Evolutionary conservation across 2,113 vertebrate genomes (phyloP), one percentile per base, ranked within the genome.

Genomic region (Channa argus): DNA sequence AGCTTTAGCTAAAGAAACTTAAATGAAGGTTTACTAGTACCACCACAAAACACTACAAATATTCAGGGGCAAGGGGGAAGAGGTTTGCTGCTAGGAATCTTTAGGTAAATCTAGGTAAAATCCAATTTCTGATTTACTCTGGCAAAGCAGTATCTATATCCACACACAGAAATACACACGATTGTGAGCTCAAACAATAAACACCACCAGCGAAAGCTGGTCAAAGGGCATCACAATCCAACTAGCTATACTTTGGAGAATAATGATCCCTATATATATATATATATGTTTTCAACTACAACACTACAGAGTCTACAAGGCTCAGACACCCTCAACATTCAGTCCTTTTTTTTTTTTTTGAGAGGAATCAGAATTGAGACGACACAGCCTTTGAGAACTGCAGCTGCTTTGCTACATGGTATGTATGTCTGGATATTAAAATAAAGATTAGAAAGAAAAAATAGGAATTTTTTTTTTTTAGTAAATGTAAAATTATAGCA

Each of bases 341-440:
- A 78, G 24, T 24, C 24, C 24, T 24, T 79, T 63, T 78, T 54
- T 24, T 41, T 38, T 71, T 71, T 79, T 78, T 87, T 82, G 77
- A 91, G 87, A 88, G 88, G 80, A 83, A 82, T 86, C 59, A 62
- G 77, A 87, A 85, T 67, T 85, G 82, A 84, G 83, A 91, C 73
- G 78, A 84, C 65, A 83, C 88, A 89, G 84, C 90, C 87, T 91
- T 90, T 85, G 71, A 83, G 74, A 92, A 88, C 88, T 86, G 88
- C 82, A 77, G 80, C 87, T 82, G 82, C 85, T 76, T 91, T 90
- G 89, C 87, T 92, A 92, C 87, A 88, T 86, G 81, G 66, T 72
- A 75, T 70, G 89, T 66, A 84, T 62, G 63, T 87, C 53, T 61
- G 87, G 82, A 89, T 68, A 85, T 74, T 61, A 79, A 79, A 53